Conservation (phyloP, 23 tunicate genomes). For the Oikopleura vanhoeffeni region DNA sequence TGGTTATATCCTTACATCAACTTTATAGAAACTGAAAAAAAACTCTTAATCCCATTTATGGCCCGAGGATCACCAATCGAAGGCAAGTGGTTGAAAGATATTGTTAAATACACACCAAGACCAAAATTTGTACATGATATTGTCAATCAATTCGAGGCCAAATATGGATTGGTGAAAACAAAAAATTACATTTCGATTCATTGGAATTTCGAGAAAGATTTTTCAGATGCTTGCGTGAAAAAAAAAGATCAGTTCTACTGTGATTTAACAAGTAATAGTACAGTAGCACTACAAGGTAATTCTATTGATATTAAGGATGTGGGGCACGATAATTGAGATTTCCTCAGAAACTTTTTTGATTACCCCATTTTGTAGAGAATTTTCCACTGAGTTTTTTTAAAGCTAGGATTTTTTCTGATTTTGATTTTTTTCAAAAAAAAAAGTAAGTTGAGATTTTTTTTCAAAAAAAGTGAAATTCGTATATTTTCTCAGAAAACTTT, state of each 20-base stretch:
- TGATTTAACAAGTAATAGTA: background rate
- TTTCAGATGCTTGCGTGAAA: background rate
- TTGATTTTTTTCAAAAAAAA: no score
- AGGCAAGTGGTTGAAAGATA: constrained; percentile 3
- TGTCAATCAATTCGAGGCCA: background rate
- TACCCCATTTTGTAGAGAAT: no score
- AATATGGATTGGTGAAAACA: background rate
- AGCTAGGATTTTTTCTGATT: no score
- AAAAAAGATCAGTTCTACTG: background rate
- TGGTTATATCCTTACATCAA: constrained; percentile 13
- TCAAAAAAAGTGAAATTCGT: no score
- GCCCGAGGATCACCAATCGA: background rate
- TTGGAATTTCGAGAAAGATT: constrained; percentile 11
- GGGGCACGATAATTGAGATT: no score
- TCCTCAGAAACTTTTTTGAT: no score
- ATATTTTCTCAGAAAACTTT: no score
- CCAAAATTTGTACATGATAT: background rate
- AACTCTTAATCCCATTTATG: constrained; percentile 2
- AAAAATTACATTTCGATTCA: background rate
- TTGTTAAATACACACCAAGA: background rate
- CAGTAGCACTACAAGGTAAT: background rate
- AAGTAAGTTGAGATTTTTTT: no score
- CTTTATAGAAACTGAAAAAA: background rate
- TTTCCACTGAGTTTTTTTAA: no score
- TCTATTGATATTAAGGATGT: no score